A percentile compares a stretch with the other conserved stretches of the same genome.
phyloP scores from a whole-genome alignment of 2,888 invertebrate species.

The Andrena bucephala region DNA sequence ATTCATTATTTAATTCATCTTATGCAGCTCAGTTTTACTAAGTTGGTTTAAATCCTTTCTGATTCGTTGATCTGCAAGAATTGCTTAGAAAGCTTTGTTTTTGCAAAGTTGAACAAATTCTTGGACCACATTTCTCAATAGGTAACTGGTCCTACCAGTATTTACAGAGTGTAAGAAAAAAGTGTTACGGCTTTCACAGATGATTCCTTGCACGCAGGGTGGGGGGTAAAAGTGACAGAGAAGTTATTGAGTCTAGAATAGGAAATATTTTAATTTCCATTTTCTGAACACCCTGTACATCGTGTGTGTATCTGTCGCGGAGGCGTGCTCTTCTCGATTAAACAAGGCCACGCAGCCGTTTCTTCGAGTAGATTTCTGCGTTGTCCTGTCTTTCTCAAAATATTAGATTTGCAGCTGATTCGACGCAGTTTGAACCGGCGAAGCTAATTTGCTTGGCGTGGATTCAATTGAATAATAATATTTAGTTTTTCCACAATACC shows the following conservation, averaged over 20 bases:
- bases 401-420: constrained; percentile 31
- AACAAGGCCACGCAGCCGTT: constrained; percentile 49
- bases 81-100: constrained; percentile 6
- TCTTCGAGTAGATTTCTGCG: constrained; percentile 19
- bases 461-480: neutral
- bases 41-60: neutral
- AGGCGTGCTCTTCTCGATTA: constrained; percentile 53
- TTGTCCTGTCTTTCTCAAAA: constrained; percentile 43
- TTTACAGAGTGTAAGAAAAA: neutral
- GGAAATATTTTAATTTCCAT: neutral
- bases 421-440: constrained; percentile 7
- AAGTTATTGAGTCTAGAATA: neutral
- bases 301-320: constrained; percentile 41
- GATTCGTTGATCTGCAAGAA: neutral
- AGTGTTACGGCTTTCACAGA: neutral
- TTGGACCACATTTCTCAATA: constrained; percentile 9
- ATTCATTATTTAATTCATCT: neutral
- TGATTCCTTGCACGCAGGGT: neutral
- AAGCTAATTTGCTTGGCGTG: neutral
- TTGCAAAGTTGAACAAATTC: constrained; percentile 21
- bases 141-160: constrained; percentile 14
- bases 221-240: neutral
- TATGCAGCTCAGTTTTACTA: neutral
- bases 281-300: constrained; percentile 15
- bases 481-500: no score